Conservation (phyloP, 2,113 vertebrate species). For the Phaetusa simplex region DNA sequence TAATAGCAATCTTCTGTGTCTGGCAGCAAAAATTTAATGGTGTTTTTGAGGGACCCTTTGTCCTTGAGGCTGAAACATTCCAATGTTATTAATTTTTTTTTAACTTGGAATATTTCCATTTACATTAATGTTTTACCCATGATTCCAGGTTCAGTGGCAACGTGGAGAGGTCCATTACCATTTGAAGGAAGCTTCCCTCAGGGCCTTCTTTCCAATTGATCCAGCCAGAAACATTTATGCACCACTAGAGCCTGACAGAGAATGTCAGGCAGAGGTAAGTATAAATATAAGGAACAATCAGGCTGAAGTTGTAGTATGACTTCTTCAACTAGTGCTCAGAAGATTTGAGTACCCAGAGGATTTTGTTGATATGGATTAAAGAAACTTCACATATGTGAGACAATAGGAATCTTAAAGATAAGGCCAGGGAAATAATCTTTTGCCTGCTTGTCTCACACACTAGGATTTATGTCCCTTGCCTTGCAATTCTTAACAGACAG, state of each 20-base stretch:
- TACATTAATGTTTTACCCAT: background rate
- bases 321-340: background rate
- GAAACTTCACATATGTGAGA: background rate
- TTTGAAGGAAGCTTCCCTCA: constrained; percentile 77
- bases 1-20: background rate
- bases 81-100: background rate
- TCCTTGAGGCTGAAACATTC: background rate
- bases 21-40: background rate
- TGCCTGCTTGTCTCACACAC: background rate
- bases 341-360: background rate
- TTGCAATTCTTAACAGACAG: background rate
- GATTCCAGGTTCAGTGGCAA: constrained; percentile 77
- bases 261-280: constrained; percentile 79
- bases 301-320: background rate
- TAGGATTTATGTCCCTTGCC: background rate
- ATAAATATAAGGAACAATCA: background rate
- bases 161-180: constrained; percentile 72
- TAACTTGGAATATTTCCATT: background rate
- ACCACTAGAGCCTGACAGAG: constrained; percentile 78
- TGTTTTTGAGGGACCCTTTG: background rate
- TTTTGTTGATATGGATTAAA: background rate
- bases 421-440: background rate
- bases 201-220: constrained; percentile 73
- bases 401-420: background rate
- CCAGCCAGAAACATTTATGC: constrained; percentile 76